Evolutionary conservation across 2,888 invertebrate genomes (phyloP).

Genomic region (Diarsia dahlii): DNA sequence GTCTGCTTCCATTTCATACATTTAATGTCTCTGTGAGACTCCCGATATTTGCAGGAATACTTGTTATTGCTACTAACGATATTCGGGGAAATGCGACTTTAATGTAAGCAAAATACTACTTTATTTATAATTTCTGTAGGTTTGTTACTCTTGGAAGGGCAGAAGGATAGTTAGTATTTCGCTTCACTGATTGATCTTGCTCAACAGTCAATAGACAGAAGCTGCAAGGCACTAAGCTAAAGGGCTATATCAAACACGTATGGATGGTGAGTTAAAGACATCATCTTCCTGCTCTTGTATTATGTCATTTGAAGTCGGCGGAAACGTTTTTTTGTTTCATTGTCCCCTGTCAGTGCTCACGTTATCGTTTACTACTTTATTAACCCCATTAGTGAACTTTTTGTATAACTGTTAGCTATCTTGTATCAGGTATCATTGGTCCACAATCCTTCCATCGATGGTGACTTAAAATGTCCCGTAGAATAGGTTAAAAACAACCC

Average conservation of each 20-base stretch:
- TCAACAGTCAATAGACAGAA: neutral
- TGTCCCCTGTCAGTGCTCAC: too few relatives aligned
- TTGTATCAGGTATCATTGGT: too few relatives aligned
- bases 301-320: too few relatives aligned
- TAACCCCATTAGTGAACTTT: too few relatives aligned
- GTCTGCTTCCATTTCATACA: neutral
- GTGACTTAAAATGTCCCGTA: too few relatives aligned
- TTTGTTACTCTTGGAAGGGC: neutral
- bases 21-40: neutral
- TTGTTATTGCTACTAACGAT: slow-evolving; percentile 1
- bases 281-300: too few relatives aligned
- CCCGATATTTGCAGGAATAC: slow-evolving; percentile 1
- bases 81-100: neutral
- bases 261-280: neutral
- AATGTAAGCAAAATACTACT: slow-evolving; percentile 3
- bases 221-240: too few relatives aligned
- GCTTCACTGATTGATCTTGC: neutral
- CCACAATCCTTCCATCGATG: too few relatives aligned
- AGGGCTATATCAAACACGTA: neutral
- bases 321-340: too few relatives aligned
- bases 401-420: too few relatives aligned
- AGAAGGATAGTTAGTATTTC: neutral
- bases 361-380: too few relatives aligned
- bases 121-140: neutral
- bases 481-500: neutral